These are phyloP conservation scores for Orchestia grillus DNA, from an alignment of 1,140 invertebrate species.

Conservation along the genomic window DNA sequence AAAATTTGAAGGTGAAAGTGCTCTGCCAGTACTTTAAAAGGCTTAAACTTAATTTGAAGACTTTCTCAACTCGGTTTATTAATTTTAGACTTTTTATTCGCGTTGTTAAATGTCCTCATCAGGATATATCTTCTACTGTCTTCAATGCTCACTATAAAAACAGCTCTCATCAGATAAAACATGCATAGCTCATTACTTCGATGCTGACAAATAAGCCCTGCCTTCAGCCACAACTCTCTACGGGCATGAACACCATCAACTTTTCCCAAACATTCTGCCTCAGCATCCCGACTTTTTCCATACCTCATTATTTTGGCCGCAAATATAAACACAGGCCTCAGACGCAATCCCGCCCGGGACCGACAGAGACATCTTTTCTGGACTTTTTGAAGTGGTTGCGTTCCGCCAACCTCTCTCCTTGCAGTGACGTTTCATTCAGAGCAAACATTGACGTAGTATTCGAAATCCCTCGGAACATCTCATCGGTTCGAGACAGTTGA, in stretches of 20 bases:
- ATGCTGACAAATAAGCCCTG: not conserved
- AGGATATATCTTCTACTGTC: not conserved
- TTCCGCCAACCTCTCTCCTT: not conserved
- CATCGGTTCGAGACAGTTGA: conserved; percentile 36
- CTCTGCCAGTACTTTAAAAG: not conserved
- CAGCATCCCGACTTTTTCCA: not conserved
- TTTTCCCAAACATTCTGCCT: not conserved
- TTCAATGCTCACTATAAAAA: too few species aligned
- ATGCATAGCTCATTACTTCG: not conserved
- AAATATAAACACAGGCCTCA: conserved; percentile 1
- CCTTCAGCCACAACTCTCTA: not conserved
- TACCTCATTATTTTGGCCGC: not conserved
- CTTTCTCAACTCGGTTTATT: not conserved
- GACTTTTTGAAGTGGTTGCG: not conserved
- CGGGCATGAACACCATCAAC: not conserved
- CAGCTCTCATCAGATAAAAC: not conserved
- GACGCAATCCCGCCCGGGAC: not conserved
- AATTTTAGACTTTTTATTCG: not conserved
- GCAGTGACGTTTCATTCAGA: conserved; percentile 27
- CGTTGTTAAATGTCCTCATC: not conserved
- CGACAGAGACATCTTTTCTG: not conserved
- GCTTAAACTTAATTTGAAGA: not conserved
- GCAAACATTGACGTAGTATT: conserved; percentile 54
- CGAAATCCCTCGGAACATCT: conserved; percentile 38
- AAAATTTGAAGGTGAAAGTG: too few species aligned